Conservation (phyloP, 1,140 invertebrate genomes). For the Drosophila kepulauana region DNA sequence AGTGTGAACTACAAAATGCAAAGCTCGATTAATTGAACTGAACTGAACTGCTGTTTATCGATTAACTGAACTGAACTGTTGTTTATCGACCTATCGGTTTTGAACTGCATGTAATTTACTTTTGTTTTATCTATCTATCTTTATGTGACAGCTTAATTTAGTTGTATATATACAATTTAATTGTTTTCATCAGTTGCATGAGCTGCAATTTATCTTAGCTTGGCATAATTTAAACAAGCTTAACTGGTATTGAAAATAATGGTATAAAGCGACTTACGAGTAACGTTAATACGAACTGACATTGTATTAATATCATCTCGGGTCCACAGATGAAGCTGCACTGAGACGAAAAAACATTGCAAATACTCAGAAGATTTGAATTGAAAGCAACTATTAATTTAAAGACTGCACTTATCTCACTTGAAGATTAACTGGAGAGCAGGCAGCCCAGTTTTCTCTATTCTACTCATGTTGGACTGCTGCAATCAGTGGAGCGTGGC, state of each 20-base stretch:
- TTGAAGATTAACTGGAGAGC: constrained; percentile 8
- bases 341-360: constrained; percentile 12
- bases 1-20: not conserved
- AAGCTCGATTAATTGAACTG: not conserved
- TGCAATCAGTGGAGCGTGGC: not conserved
- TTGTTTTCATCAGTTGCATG: not conserved
- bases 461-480: not conserved
- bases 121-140: too few relatives aligned
- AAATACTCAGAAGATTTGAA: not conserved
- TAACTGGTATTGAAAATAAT: not conserved
- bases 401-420: constrained; percentile 24
- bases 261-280: constrained; percentile 5
- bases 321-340: constrained; percentile 18
- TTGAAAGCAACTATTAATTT: constrained; percentile 1
- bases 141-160: too few relatives aligned
- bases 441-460: not conserved
- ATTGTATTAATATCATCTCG: constrained; percentile 26
- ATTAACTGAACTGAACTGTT: not conserved
- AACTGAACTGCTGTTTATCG: not conserved
- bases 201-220: not conserved
- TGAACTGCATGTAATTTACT: not conserved
- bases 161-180: too few relatives aligned
- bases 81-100: not conserved
- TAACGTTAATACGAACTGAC: constrained; percentile 3
- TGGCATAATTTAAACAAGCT: not conserved